A percentile compares a stretch with the other conserved stretches of the same genome.
Evolutionary conservation across 2,888 invertebrate species (phyloP).

Genomic region (Phaonia tiefii): DNA sequence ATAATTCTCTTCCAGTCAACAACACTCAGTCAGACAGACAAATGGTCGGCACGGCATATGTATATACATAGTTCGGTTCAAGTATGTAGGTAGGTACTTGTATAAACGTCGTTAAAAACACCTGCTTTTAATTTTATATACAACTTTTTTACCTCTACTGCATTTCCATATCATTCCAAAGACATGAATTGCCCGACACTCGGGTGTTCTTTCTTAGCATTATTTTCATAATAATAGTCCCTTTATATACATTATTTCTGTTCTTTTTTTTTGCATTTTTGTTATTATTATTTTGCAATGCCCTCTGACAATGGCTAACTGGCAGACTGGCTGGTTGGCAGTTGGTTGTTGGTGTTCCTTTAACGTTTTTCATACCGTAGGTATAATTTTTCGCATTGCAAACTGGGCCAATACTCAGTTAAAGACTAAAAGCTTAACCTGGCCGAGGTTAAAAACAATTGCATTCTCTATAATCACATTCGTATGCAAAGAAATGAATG

Average conservation of each 20-base stretch:
- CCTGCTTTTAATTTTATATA: slow-evolving; percentile 66
- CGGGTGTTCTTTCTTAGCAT: slow-evolving; percentile 10
- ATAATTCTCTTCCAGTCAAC: neutral
- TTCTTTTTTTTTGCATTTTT: no score
- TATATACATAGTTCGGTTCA: no score
- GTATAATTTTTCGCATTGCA: slow-evolving; percentile 49
- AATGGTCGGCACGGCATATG: no score
- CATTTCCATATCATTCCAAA: slow-evolving; percentile 34
- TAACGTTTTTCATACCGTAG: slow-evolving; percentile 24
- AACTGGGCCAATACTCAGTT: slow-evolving; percentile 65
- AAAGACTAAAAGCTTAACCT: slow-evolving; percentile 64
- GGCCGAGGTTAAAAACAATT: slow-evolving; percentile 64
- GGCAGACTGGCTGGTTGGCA: slow-evolving; percentile 17
- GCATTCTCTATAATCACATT: slow-evolving; percentile 54
- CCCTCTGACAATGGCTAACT: slow-evolving; percentile 55
- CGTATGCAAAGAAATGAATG: no score
- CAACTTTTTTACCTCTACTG: slow-evolving; percentile 24
- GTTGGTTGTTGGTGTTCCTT: slow-evolving; percentile 24
- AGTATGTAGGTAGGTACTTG: no score
- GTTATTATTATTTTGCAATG: slow-evolving; percentile 35
- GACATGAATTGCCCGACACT: slow-evolving; percentile 29
- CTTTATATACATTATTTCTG: slow-evolving; percentile 21
- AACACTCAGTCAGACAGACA: neutral
- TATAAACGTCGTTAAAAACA: slow-evolving; percentile 64
- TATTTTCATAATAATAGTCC: slow-evolving; percentile 59